phyloP scores from a whole-genome alignment of 2,797 vertebrate genomes.

The Gallinago stenura region DNA sequence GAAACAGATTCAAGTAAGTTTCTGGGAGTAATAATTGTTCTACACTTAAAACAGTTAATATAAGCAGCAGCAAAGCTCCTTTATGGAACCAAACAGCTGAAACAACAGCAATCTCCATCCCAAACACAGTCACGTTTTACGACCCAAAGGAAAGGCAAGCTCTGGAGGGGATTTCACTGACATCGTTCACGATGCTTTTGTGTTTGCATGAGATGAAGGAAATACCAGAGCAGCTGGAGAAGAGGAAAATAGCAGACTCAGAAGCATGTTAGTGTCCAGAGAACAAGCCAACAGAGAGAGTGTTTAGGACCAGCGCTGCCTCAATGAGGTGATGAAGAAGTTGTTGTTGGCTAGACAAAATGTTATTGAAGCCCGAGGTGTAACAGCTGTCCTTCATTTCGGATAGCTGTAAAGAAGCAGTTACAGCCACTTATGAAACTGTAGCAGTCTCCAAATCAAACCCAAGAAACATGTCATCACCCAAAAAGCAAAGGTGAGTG shows the following conservation, averaged over 20 bases:
- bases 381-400: constrained; percentile 54
- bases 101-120: neutral
- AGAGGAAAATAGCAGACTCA: constrained; percentile 18
- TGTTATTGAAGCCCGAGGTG: constrained; percentile 12
- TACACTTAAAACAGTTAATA: neutral
- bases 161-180: neutral
- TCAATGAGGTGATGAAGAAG: constrained; percentile 42
- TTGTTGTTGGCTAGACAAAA: constrained; percentile 42
- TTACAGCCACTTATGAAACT: constrained; percentile 41
- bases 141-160: neutral
- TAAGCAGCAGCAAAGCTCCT: neutral
- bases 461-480: constrained; percentile 9
- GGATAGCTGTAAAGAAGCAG: neutral
- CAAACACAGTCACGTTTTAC: neutral
- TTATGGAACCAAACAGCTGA: constrained; percentile 1
- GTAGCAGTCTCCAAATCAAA: constrained; percentile 61
- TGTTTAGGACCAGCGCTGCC: neutral
- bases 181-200: neutral
- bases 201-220: neutral
- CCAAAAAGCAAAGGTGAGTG: neutral
- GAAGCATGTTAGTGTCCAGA: neutral
- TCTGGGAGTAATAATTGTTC: neutral
- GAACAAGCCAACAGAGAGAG: neutral
- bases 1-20: neutral
- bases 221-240: constrained; percentile 17